These are phyloP conservation scores for Ceratosolen fusciceps DNA, from an alignment of 1,140 invertebrate genomes.

Conservation along the genomic window DNA sequence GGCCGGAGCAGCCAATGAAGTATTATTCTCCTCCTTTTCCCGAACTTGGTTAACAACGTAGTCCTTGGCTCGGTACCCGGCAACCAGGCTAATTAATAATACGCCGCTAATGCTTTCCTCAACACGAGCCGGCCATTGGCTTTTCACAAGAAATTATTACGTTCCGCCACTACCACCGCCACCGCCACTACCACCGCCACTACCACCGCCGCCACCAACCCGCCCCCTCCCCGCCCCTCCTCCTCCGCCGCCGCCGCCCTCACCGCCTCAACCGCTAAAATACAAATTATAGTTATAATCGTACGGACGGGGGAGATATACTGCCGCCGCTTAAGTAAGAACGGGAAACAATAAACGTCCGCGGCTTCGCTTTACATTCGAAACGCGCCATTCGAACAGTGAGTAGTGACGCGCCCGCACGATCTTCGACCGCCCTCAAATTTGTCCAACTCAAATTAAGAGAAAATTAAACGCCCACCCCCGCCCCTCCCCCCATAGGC, in stretches of 20 bases:
- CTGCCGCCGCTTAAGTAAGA: too few relatives aligned
- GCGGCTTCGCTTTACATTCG: not conserved
- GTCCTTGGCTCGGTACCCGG: not conserved
- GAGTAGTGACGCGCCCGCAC: not conserved
- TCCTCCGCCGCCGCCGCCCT: too few relatives aligned
- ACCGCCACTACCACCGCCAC: too few relatives aligned
- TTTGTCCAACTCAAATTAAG: not conserved
- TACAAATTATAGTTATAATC: constrained; percentile 2
- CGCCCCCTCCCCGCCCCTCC: too few relatives aligned
- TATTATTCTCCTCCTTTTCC: not conserved
- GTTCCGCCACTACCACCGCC: too few relatives aligned
- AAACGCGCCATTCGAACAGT: not conserved
- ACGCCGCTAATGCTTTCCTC: constrained; percentile 17
- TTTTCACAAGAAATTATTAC: not conserved
- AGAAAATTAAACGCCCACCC: not conserved
- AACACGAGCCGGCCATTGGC: not conserved
- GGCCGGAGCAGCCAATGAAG: not conserved
- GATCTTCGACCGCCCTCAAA: not conserved
- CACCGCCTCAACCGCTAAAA: not conserved
- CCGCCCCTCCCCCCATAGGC: too few relatives aligned
- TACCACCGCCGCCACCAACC: too few relatives aligned
- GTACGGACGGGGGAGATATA: too few relatives aligned
- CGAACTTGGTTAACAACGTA: constrained; percentile 22
- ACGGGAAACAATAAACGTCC: too few relatives aligned
- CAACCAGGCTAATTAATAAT: constrained; percentile 30